Conservation (phyloP, 2,113 vertebrate genomes). For the Ivindomyrus marchei region DNA sequence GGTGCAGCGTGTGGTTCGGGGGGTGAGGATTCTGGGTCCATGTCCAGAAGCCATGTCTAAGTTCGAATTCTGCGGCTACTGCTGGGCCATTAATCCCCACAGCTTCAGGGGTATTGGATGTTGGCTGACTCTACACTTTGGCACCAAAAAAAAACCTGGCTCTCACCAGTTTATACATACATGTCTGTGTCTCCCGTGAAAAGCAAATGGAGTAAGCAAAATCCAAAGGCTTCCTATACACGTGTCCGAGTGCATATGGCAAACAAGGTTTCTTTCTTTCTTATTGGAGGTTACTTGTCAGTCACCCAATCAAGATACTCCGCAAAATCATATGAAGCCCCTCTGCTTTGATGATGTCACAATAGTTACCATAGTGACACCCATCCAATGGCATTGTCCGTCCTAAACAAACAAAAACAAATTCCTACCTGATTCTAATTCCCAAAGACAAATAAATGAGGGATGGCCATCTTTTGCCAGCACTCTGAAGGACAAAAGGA, state of each 20-base stretch:
- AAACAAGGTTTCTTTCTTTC: neutral
- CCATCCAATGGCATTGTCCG: neutral
- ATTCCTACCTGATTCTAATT: neutral
- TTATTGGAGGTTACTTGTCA: neutral
- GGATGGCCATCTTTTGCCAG: neutral
- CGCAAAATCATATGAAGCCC: neutral
- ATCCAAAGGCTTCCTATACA: neutral
- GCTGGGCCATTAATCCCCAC: neutral
- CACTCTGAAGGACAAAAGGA: neutral
- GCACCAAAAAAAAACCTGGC: neutral
- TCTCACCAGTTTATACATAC: neutral
- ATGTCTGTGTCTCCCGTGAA: neutral
- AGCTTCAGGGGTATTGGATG: neutral
- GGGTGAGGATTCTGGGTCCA: no score
- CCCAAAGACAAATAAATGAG: neutral
- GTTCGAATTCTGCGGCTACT: neutral
- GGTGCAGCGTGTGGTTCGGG: neutral
- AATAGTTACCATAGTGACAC: neutral
- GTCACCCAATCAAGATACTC: neutral
- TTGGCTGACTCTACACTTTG: neutral
- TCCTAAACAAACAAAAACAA: neutral
- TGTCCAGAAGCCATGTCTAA: neutral
- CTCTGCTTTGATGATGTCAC: neutral
- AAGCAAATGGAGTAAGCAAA: neutral
- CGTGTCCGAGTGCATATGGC: neutral